A percentile compares a stretch with the other conserved stretches of the same genome.
Conservation (phyloP, 2,113 vertebrate genomes). For the Lasiurus borealis region DNA sequence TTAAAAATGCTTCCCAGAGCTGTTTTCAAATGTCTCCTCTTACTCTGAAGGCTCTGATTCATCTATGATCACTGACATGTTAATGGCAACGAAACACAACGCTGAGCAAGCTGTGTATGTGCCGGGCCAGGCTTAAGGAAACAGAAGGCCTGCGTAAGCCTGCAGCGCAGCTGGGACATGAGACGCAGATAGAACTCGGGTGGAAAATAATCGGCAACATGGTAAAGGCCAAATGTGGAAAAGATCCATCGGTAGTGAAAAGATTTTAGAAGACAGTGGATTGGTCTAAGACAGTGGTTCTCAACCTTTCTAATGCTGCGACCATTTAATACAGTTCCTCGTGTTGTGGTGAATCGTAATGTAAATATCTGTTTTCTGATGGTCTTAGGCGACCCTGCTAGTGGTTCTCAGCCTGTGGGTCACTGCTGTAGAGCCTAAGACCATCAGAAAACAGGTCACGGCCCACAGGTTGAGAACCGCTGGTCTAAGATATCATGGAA, state of each 20-base stretch:
- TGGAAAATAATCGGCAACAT: background rate
- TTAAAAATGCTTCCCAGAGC: background rate
- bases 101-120: background rate
- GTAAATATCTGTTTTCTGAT: no score
- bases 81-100: conserved; percentile 21
- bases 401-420: no score
- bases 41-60: background rate
- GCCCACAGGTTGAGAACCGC: no score
- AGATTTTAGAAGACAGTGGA: background rate
- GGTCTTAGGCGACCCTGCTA: no score
- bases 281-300: background rate
- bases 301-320: no score
- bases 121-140: no score
- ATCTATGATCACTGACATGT: background rate
- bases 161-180: background rate
- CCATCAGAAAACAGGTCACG: no score
- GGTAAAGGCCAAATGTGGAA: background rate
- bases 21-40: background rate
- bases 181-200: background rate
- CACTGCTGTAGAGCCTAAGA: no score
- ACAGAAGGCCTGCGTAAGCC: background rate
- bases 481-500: background rate
- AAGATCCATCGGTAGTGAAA: background rate
- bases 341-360: no score
- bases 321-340: no score